Evolutionary conservation across 2,113 vertebrate species (phyloP).

Genomic region (Rhagologus leucostigma): DNA sequence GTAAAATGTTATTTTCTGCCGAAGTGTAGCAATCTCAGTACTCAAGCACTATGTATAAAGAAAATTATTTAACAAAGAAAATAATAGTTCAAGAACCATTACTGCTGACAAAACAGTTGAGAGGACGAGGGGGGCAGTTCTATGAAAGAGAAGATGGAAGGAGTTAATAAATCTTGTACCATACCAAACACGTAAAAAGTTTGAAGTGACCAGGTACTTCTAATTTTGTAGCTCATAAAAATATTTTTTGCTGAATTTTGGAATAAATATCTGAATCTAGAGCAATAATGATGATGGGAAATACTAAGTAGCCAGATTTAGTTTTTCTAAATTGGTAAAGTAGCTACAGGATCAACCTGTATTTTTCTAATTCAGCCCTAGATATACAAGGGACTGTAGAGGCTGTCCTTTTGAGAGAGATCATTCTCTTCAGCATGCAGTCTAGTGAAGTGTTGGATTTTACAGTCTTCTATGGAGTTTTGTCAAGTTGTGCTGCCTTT

Average conservation of each 20-base stretch:
- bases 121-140: background rate
- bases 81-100: background rate
- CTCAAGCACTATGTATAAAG: background rate
- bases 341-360: background rate
- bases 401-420: background rate
- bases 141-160: background rate
- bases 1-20: background rate
- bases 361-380: background rate
- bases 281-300: background rate
- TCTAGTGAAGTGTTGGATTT: background rate
- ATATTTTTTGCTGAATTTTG: background rate
- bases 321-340: background rate
- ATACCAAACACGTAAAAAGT: background rate
- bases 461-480: background rate
- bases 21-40: background rate
- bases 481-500: background rate
- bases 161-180: background rate
- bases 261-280: background rate
- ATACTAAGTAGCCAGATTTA: background rate
- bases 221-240: background rate
- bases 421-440: background rate
- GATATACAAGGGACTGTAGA: background rate
- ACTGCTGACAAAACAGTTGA: background rate
- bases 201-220: background rate
- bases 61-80: background rate